Evolutionary conservation across 2,888 invertebrate species (phyloP), one percentile per base, ranked within the genome.

Genomic region (Lepetodrilus schrolli): DNA sequence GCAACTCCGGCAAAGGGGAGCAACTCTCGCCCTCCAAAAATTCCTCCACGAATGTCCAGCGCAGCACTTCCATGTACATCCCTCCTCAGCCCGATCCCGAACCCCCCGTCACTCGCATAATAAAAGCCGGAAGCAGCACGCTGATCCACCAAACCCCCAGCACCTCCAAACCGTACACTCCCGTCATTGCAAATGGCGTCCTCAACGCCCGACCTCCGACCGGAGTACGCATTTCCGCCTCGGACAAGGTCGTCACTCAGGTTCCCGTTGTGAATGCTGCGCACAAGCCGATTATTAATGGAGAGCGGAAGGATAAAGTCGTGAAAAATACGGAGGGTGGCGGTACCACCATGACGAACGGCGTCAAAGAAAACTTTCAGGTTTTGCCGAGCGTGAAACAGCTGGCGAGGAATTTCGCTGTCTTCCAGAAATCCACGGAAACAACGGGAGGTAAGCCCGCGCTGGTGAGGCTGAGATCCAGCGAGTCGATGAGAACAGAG

Each of bases 371-470:
- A 10, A 68, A 48, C 10, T 74, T 66, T 43, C 66, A 58, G 17
- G 74, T 70, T 37, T 73, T 78, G 49, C 78, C 80, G 1, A 80
- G 75, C 30, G 80, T 80, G 0, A 73, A 51, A 68, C 49, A 66
- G 70, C 66, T 80, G 34, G 78, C 79, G 13, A 74, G 76, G 51
- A 70, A 73, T 7, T 80, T 80, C 50, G 77, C 75, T 38, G 74
- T 20, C n/a, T 68, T 43, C 17, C 43, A 68, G 47, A 68, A 47
- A 47, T 23, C 68, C 21, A n/a, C 47, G 13, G 68, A 38, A 26
- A 43, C 26, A 4, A 58, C 26, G 26, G 34, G 58, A 30, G 34
- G 34, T 34, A 58, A 58, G 21, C 58, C 58, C 13, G 34, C 13
- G 30, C 17, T 58, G 58, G 58, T 58, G 21, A 58, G 34, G 34